Base-by-base conservation (phyloP, 2,797 vertebrate species). In the Halcyon smyrnensis region DNA sequence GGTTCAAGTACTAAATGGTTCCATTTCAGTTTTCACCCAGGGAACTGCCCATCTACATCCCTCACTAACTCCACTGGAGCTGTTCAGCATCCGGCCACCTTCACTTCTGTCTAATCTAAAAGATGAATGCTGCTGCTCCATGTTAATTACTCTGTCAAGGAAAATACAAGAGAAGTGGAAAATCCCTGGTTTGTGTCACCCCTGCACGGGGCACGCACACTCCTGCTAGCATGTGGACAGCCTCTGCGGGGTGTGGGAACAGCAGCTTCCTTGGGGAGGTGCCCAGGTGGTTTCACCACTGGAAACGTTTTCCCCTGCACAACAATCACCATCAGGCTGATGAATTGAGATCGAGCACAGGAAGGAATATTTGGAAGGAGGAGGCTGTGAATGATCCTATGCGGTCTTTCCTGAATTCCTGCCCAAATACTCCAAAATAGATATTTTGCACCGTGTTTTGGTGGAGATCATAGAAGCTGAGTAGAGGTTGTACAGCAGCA, bases 151-250 rank as follows among this genome's bases (percentile, higher is more conserved):
- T 62, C 50, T 83, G n/a, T 36, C 51, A 81, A 60, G 19, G 70
- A 11, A 87, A 85, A 25, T 43, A 19, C 0, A 0, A 65, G 50
- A 67, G 15, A 54, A 13, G 13, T 54, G 16, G 28, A n/a, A 12
- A 80, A 75, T 56, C 68, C 28, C 24, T 50, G 17, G 3, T 51
- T 51, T 39, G 23, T 77, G 51, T 27, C 73, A 54, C 10, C 51
- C 20, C 36, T 36, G 1, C n/a, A 24, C 14, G 28, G 37, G 17
- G 5, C 28, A 5, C 0, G 6, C 43, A 12, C 15, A 5, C 48
- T 34, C 20, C 64, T 84, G 53, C 17, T 39, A 34, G 11, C 17
- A 3, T 11, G 15, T 27, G 43, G 37, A 43, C 16, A 70, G 27
- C 23, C 11, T 62, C 30, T 70, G 46, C 2, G 2, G 30, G 19